Conservation (phyloP, 2,888 invertebrate species). For the Eilema caniola region DNA sequence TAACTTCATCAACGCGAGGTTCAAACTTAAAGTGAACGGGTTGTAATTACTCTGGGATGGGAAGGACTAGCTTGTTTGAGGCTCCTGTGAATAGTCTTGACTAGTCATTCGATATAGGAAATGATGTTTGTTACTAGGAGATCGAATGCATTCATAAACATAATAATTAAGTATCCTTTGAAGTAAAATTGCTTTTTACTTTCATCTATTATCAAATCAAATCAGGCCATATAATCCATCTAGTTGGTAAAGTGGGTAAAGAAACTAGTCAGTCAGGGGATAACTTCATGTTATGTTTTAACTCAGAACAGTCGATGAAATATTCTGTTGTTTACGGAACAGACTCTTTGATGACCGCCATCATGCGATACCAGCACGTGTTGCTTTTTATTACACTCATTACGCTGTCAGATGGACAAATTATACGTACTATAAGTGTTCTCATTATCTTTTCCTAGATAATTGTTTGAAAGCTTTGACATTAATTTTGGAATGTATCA, state of each 20-base stretch:
- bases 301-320: conserved; percentile 68
- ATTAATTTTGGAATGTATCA: conserved; percentile 34
- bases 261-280: conserved; percentile 40
- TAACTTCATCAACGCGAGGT: too few species aligned
- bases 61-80: neutral
- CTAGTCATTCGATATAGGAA: neutral
- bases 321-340: conserved; percentile 50
- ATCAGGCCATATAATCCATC: too few species aligned
- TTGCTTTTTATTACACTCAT: conserved; percentile 70
- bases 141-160: too few species aligned
- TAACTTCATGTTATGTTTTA: conserved; percentile 50
- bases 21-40: too few species aligned
- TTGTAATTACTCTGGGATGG: neutral
- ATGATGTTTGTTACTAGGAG: too few species aligned
- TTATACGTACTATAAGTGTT: conserved; percentile 64
- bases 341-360: conserved; percentile 66
- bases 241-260: too few species aligned
- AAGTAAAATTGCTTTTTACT: too few species aligned
- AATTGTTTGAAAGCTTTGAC: conserved; percentile 58
- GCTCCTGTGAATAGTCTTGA: neutral
- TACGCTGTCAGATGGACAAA: conserved; percentile 73
- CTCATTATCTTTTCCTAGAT: conserved; percentile 59
- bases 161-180: too few species aligned
- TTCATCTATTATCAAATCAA: too few species aligned
- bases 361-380: conserved; percentile 77